Percentiles rank a stretch among this genome's conserved stretches.
These are phyloP conservation scores for Luffia ferchaultella DNA, from an alignment of 2,888 invertebrate species.

Conservation along the genomic window DNA sequence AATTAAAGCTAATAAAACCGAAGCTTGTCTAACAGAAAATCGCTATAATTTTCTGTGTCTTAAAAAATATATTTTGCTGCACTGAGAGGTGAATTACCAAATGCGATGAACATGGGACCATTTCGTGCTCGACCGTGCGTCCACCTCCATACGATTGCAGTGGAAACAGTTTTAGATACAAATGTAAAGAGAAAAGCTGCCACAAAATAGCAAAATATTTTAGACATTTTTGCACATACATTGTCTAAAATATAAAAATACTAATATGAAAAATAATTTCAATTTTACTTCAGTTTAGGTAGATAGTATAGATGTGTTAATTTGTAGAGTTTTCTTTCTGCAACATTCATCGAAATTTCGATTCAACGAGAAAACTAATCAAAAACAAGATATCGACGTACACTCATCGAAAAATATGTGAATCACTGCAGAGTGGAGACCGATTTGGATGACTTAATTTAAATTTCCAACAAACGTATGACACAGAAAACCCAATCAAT, in stretches of 20 bases:
- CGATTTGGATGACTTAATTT: no score
- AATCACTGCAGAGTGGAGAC: no score
- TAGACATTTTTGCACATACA: not conserved
- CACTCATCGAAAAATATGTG: no score
- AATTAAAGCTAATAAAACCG: no score
- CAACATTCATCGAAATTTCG: no score
- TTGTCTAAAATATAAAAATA: not conserved
- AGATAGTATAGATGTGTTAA: not conserved
- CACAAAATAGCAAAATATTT: not conserved
- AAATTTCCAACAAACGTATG: no score
- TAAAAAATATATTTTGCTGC: no score
- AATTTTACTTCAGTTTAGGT: not conserved
- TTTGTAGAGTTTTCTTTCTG: not conserved
- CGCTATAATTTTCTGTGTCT: no score
- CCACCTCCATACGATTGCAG: not conserved
- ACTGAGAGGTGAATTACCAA: not conserved
- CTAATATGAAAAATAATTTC: not conserved
- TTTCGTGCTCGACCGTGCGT: not conserved
- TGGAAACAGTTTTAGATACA: not conserved
- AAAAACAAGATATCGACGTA: no score
- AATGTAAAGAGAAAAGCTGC: not conserved
- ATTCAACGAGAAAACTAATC: no score
- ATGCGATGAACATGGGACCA: not conserved
- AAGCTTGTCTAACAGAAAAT: no score
- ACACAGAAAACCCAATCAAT: no score